phyloP scores from a whole-genome alignment of 2,113 vertebrate species.

The Scopus umbretta region DNA sequence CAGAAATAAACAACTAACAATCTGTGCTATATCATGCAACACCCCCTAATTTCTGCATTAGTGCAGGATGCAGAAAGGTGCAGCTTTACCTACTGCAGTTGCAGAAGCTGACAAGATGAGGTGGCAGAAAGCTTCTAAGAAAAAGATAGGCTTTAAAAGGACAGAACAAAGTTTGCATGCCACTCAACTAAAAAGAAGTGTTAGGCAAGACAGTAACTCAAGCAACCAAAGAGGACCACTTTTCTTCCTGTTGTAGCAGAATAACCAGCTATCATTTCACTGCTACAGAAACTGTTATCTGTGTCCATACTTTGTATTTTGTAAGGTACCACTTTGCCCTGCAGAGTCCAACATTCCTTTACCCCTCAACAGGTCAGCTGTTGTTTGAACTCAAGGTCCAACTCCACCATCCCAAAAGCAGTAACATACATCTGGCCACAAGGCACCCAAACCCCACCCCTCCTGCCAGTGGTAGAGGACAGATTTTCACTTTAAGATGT shows the following conservation, averaged over 20 bases:
- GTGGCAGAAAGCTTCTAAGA: not conserved
- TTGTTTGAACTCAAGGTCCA: not conserved
- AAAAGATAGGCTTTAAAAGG: not conserved
- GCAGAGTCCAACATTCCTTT: not conserved
- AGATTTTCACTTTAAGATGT: not conserved
- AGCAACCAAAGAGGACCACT: not conserved
- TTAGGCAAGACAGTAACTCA: not conserved
- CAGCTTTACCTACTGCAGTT: not conserved
- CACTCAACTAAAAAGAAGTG: not conserved
- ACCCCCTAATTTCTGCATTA: not conserved
- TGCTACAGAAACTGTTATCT: not conserved
- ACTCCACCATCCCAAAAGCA: not conserved
- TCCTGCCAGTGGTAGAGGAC: not conserved
- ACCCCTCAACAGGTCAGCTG: not conserved
- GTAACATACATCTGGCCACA: not conserved
- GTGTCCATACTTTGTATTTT: not conserved
- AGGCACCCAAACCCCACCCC: not conserved
- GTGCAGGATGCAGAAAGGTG: not conserved
- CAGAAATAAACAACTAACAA: not conserved
- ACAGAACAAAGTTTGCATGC: not conserved
- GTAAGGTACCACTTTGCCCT: not conserved
- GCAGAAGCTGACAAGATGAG: not conserved
- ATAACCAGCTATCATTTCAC: not conserved
- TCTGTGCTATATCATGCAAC: not conserved
- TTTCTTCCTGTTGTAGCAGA: not conserved